These are phyloP conservation scores for Galerucella pusilla DNA, from an alignment of 2,888 invertebrate species.

Conservation along the genomic window DNA sequence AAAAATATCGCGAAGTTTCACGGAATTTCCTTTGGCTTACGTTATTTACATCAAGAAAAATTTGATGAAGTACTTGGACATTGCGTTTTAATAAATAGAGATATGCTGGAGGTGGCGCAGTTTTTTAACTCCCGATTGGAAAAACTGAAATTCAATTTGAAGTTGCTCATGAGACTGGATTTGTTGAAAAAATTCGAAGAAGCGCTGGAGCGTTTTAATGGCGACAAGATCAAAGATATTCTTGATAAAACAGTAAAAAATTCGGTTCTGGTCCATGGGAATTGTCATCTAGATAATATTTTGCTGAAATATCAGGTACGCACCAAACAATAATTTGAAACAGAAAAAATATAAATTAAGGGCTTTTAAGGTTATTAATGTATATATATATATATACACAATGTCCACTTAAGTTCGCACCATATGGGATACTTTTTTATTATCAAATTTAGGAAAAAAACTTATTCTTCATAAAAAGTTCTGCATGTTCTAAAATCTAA, in stretches of 20 bases:
- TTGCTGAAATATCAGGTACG: slow-evolving; percentile 10
- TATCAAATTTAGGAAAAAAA: too few relatives aligned
- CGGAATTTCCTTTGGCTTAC: background rate
- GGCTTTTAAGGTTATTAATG: too few relatives aligned
- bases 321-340: background rate
- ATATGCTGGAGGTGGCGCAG: background rate
- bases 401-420: too few relatives aligned
- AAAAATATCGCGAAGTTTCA: slow-evolving; percentile 10
- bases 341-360: too few relatives aligned
- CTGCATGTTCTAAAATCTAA: too few relatives aligned
- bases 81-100: background rate
- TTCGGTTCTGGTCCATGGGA: slow-evolving; percentile 10
- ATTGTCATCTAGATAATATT: background rate
- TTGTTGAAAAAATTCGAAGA: slow-evolving; percentile 5
- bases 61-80: slow-evolving; percentile 6
- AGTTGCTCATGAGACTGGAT: slow-evolving; percentile 9
- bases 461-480: too few relatives aligned
- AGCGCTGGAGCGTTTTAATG: background rate
- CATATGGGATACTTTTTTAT: too few relatives aligned
- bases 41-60: background rate
- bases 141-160: slow-evolving; percentile 15
- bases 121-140: slow-evolving; percentile 4
- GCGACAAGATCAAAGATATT: background rate
- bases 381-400: too few relatives aligned
- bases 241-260: background rate